Evolutionary conservation across 2,888 invertebrate species (phyloP).

Genomic region (Oeneis ivallda): DNA sequence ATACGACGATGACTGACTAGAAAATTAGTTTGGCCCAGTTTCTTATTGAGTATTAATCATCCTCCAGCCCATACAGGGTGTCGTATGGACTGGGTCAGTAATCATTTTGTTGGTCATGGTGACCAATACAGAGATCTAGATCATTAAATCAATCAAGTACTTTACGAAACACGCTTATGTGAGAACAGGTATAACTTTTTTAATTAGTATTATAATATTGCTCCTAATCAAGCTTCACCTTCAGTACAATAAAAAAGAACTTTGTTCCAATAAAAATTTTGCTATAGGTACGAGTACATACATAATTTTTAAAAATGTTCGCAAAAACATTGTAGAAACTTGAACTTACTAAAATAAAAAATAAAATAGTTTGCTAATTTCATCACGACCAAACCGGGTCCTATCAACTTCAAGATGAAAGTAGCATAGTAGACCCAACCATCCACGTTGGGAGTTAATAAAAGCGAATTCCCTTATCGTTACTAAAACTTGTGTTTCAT

Average conservation of each 20-base stretch:
- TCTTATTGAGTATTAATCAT: slow-evolving; percentile 62
- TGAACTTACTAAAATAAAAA: no score
- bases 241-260: no score
- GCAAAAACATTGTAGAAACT: no score
- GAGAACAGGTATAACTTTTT: not conserved
- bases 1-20: slow-evolving; percentile 38
- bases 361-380: not conserved
- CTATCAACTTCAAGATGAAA: not conserved
- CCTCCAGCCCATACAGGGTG: slow-evolving; percentile 58
- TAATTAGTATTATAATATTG: not conserved
- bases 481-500: slow-evolving; percentile 39
- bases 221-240: no score
- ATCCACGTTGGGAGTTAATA: not conserved
- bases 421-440: no score
- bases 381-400: not conserved
- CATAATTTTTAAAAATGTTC: no score
- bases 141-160: slow-evolving; percentile 41
- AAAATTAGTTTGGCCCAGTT: slow-evolving; percentile 59
- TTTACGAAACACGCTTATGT: slow-evolving; percentile 5
- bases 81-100: slow-evolving; percentile 57
- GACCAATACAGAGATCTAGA: slow-evolving; percentile 51
- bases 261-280: not conserved
- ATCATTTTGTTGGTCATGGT: slow-evolving; percentile 51
- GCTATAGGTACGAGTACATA: no score
- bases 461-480: slow-evolving; percentile 17